Evolutionary conservation across 1,140 invertebrate genomes (phyloP), one percentile per base, ranked within the genome.

Genomic region (Harlomillsia oculata): DNA sequence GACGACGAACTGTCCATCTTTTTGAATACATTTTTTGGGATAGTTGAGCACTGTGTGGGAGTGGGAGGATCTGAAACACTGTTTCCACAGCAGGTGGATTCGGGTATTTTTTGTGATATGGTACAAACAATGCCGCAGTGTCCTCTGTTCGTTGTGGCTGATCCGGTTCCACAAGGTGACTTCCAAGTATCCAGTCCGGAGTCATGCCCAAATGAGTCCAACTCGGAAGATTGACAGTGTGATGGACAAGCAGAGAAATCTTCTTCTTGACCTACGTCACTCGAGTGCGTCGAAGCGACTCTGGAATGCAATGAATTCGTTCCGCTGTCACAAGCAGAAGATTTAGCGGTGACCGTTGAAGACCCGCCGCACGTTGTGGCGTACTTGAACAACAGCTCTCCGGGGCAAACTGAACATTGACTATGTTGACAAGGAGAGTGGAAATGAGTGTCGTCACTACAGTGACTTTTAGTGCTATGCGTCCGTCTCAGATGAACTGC

Each of bases 161-260:
- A 39, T 46, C 4, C 23, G 28, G 4, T 44, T n/a, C 41, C 40
- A 8, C 44, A 21, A 18, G 50, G 40, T 14, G 55, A 50, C 30
- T 60, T 61, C 63, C 63, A 65, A 1, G 63, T 65, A n/a, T 65
- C 63, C 25, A 65, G 36, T 11, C 63, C 63, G 20, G 63, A 65
- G 56, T 65, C 63, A 53, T 58, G 44, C n/a, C 51, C 54, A 32
- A 56, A 54, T 5, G 50, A 44, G 9, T 56, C 48, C 43, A 49
- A 36, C 9, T 55, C 43, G 6, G 49, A 32, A 0, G 44, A 32
- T n/a, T n/a, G n/a, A n/a, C n/a, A n/a, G n/a, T n/a, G n/a, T n/a
- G n/a, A n/a, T n/a, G n/a, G n/a, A n/a, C n/a, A n/a, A n/a, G n/a
- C n/a, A n/a, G n/a, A n/a, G n/a, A n/a, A n/a, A n/a, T n/a, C n/a